Evolutionary conservation across 1,140 invertebrate genomes (phyloP), one percentile per base, ranked within the genome.

Genomic region (Lepidurus apus): DNA sequence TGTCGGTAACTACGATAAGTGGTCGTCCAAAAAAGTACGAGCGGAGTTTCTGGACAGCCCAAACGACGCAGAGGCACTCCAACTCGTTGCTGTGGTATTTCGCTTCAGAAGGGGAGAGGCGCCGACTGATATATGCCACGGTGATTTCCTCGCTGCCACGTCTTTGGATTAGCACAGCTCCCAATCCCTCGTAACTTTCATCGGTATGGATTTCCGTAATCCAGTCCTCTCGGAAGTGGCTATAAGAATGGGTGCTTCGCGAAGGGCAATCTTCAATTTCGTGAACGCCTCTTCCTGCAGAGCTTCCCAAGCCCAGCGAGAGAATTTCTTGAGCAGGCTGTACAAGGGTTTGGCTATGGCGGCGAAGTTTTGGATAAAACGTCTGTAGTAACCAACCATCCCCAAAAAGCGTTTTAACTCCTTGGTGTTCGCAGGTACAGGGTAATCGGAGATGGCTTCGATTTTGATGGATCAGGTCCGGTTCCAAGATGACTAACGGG

Each of bases 21-120:
- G 83, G 76, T n/a, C 81, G 82, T 13, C 83, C 84, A 77, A 83
- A 80, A 7, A 88, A 24, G 80, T 85, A 87, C 47, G 79, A 78
- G 11, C 82, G 73, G 45, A 84, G 83, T 73, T 84, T 82, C 42
- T 84, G 79, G 1, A 87, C 81, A 26, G 26, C 26, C 26, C 26
- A 26, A 26, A 26, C 26, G 26, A 87, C 77, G 26, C 84, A 86
- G 24, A 88, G 80, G 73, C 82, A 82, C 83, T 88, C 87, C 77
- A 80, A 78, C 81, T 88, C 84, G 5, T 83, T 86, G 1, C 81
- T 81, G 5, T 81, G 75, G 78, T 84, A 87, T n/a, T 43, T 13
- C 7, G 34, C 43, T 77, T 79, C 78, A 1, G 78, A 11, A 17
- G 1, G 24, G n/a, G 73, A 42, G n/a, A 79, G 73, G 9, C 43